Evolutionary conservation across 2,888 invertebrate species (phyloP).

Genomic region (Abrostola triplasia): DNA sequence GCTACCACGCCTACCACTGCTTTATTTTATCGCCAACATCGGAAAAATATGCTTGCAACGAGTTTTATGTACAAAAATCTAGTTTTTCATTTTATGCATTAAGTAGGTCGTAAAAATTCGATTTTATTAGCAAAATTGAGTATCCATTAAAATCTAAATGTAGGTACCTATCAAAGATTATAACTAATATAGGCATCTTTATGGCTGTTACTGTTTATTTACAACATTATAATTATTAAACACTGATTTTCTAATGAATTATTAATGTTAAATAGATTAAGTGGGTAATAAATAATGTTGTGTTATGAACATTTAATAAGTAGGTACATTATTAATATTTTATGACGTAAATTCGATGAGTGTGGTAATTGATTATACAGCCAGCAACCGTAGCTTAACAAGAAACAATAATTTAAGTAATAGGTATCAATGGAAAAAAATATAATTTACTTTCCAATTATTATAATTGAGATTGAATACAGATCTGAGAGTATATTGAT

Average conservation of each 20-base stretch:
- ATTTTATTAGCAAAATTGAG: conserved; percentile 48
- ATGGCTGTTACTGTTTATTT: conserved; percentile 2
- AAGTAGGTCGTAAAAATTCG: conserved; percentile 32
- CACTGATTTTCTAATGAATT: conserved; percentile 5
- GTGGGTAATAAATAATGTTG: conserved; percentile 23
- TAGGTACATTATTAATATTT: not conserved
- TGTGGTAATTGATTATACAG: not conserved
- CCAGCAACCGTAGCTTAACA: not conserved
- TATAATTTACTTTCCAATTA: not conserved
- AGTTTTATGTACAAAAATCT: not conserved
- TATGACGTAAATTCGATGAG: not conserved
- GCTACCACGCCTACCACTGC: conserved; percentile 19
- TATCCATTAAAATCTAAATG: conserved; percentile 28
- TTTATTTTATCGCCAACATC: conserved; percentile 4
- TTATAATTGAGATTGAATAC: not conserved
- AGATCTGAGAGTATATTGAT: too few relatives aligned
- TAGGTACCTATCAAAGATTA: conserved; percentile 19
- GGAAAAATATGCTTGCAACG: conserved; percentile 12
- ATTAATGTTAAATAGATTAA: conserved; percentile 17
- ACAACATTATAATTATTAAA: conserved; percentile 11
- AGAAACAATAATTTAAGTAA: not conserved
- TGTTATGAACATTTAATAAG: conserved; percentile 16
- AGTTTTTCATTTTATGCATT: conserved; percentile 8
- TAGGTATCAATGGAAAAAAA: not conserved
- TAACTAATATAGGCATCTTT: conserved; percentile 22